Percentiles rank a stretch among this genome's conserved stretches.
These are phyloP conservation scores for Cheilosia grossa DNA, from an alignment of 2,888 invertebrate genomes.

Conservation along the genomic window DNA sequence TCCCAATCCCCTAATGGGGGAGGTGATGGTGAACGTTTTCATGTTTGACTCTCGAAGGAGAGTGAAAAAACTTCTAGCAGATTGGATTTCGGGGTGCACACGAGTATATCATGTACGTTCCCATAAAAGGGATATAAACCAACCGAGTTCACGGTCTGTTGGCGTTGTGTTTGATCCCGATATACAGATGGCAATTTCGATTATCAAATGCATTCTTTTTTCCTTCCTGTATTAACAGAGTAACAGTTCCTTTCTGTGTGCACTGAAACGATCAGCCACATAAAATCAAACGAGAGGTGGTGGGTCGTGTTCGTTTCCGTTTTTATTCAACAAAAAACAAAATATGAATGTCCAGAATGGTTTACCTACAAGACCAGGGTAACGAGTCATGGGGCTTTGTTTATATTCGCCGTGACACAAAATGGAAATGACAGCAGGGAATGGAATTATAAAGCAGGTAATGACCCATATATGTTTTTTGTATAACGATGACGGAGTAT, in stretches of 20 bases:
- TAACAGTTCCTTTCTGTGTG: conserved; percentile 32
- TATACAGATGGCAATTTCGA: conserved; percentile 62
- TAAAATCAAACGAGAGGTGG: conserved; percentile 55
- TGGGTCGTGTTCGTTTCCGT: neutral
- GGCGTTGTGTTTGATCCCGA: conserved; percentile 37
- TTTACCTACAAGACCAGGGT: conserved; percentile 17
- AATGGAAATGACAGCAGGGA: neutral
- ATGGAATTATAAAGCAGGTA: no score
- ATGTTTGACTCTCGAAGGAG: neutral
- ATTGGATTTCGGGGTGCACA: conserved; percentile 56
- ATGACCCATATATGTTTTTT: no score
- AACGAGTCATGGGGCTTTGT: conserved; percentile 25
- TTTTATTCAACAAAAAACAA: neutral
- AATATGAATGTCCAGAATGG: neutral
- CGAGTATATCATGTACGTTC: conserved; percentile 54
- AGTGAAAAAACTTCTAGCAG: conserved; percentile 24
- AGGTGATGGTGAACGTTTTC: neutral
- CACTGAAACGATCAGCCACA: conserved; percentile 37
- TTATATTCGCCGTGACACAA: conserved; percentile 38
- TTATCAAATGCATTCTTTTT: conserved; percentile 41
- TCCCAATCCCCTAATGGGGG: conserved; percentile 10
- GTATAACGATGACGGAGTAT: no score
- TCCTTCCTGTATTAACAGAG: conserved; percentile 8
- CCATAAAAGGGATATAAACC: conserved; percentile 57
- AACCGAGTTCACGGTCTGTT: conserved; percentile 47